Conservation (phyloP, 2,888 invertebrate genomes). For the Latheticus oryzae region DNA sequence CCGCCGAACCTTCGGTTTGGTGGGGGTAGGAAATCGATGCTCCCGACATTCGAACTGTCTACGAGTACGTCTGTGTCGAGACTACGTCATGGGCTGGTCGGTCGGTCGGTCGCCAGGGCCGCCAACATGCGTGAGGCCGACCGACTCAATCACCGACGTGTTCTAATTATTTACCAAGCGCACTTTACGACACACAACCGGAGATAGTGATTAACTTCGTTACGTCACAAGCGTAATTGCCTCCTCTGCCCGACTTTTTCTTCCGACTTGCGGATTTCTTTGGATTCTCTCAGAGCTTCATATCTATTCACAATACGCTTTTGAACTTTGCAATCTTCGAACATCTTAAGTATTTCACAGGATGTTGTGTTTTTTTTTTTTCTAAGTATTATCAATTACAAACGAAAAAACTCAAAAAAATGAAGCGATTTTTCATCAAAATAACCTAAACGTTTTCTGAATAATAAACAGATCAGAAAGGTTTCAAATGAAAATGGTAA, state of each 20-base stretch:
- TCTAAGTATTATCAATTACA: no score
- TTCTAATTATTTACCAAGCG: slow-evolving; percentile 63
- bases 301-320: no score
- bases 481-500: no score
- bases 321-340: no score
- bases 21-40: slow-evolving; percentile 67
- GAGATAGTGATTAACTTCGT: slow-evolving; percentile 51
- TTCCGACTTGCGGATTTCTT: slow-evolving; percentile 7
- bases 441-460: no score
- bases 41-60: slow-evolving; percentile 63
- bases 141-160: slow-evolving; percentile 60
- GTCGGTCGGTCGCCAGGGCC: slow-evolving; percentile 40
- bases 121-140: slow-evolving; percentile 47
- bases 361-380: no score
- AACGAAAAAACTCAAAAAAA: no score
- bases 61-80: slow-evolving; percentile 62
- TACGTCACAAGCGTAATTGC: slow-evolving; percentile 49
- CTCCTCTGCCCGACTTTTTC: slow-evolving; percentile 4
- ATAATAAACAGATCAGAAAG: no score
- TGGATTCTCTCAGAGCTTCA: no score
- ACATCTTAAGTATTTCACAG: no score
- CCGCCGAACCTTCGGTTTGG: slow-evolving; percentile 49
- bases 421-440: no score
- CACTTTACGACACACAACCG: slow-evolving; percentile 55
- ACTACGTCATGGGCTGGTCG: slow-evolving; percentile 58